Percentiles rank a stretch among this genome's conserved stretches.
Conservation (phyloP, 2,113 vertebrate genomes). For the Neogobius melanostomus region DNA sequence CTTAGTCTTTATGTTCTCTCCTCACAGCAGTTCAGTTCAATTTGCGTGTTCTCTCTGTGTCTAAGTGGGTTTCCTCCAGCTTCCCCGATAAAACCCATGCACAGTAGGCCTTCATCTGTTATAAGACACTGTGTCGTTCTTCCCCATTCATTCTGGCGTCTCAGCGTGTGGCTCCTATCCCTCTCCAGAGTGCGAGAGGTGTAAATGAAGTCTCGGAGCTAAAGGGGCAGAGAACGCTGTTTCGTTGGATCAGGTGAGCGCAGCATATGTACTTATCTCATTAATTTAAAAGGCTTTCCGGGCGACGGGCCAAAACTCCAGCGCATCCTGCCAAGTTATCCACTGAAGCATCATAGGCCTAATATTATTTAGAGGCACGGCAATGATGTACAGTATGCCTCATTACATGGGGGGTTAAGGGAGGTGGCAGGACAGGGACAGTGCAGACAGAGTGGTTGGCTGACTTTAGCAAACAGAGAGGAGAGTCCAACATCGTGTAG, state of each 20-base stretch:
- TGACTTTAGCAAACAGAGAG: constrained; percentile 12
- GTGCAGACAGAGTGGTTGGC: constrained; percentile 11
- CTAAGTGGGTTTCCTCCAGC: too few species aligned
- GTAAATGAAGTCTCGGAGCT: constrained; percentile 2
- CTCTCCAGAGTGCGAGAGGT: background rate
- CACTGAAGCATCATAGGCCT: constrained; percentile 25
- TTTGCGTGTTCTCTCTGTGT: too few species aligned
- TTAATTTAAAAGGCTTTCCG: constrained; percentile 60
- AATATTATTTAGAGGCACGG: constrained; percentile 49
- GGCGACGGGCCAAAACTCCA: constrained; percentile 42
- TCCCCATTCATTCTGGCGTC: background rate
- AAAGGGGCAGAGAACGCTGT: background rate
- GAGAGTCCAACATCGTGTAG: background rate
- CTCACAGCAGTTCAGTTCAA: too few species aligned
- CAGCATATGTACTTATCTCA: constrained; percentile 42
- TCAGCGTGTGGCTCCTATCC: background rate
- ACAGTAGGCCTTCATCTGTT: too few species aligned
- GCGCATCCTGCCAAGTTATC: constrained; percentile 29
- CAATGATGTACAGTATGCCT: constrained; percentile 44
- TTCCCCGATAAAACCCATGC: too few species aligned
- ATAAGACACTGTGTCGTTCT: background rate
- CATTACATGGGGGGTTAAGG: constrained; percentile 47
- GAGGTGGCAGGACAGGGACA: constrained; percentile 30
- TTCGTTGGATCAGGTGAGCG: constrained; percentile 24
- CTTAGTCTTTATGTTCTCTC: too few species aligned